Percentiles rank a stretch among this genome's conserved stretches.
Conservation (phyloP, 2,888 invertebrate genomes). For the Tiliacea aurago region DNA sequence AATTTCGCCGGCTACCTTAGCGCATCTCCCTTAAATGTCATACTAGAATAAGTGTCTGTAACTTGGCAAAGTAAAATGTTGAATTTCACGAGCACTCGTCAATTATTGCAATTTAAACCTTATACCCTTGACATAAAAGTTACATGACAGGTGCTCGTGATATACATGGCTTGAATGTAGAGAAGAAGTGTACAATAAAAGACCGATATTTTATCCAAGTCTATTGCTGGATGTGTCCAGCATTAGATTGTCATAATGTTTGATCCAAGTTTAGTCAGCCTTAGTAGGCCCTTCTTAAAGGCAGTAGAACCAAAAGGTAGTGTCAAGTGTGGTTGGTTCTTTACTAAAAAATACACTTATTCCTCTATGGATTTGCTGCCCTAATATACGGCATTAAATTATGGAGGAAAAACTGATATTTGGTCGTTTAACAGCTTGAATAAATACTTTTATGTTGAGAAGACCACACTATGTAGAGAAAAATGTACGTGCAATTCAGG, state of each 20-base stretch:
- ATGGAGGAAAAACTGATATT: not conserved
- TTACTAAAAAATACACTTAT: not conserved
- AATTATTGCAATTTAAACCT: not conserved
- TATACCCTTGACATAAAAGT: not conserved
- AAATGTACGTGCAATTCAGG: not conserved
- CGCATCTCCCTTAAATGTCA: too few species aligned
- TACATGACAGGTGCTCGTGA: not conserved
- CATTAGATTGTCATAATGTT: too few species aligned
- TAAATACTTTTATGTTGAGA: not conserved
- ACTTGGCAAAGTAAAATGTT: not conserved
- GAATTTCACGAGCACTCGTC: not conserved
- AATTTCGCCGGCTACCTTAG: too few species aligned
- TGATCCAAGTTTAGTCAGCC: not conserved
- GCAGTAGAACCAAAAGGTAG: too few species aligned
- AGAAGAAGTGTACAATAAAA: too few species aligned
- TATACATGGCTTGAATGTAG: too few species aligned
- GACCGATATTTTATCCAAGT: not conserved
- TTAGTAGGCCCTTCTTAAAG: too few species aligned
- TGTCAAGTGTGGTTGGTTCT: not conserved
- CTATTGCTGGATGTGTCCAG: not conserved
- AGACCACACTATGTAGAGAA: not conserved
- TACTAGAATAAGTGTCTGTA: constrained; percentile 15
- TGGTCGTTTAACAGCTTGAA: not conserved
- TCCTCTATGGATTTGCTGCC: not conserved
- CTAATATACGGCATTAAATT: not conserved